Base-by-base conservation (phyloP, 2,888 invertebrate species). In the Blomia tropicalis region DNA sequence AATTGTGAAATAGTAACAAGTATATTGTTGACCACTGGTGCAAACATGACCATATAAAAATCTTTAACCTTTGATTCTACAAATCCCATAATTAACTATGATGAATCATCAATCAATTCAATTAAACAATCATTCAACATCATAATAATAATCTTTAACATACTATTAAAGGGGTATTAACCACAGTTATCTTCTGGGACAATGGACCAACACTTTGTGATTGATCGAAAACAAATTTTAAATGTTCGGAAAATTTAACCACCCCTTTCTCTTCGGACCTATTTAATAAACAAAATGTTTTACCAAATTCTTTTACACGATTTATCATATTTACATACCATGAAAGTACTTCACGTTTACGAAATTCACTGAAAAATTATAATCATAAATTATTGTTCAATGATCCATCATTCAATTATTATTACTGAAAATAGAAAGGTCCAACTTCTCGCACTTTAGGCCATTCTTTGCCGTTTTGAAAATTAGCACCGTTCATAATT, bases 91-190 rank as follows among this genome's bases (percentile, higher is more conserved):
- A 60, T 47, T 2, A 60, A 2, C 60, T 60, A 11, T 47, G 36
- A 17, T 36, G 7, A 47, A 7, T 11, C 7, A 47, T 25, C 22
- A 19, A 19, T 25, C 22, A n/a, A 47, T 47, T 11, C 17, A 36
- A 36, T 36, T 11, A 11, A 11, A 47, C 7, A 11, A 27, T 11
- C n/a, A 25, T 47, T 47, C n/a, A 47, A 47, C 14, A 25, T 47
- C 5, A 47, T 11, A 47, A 47, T 11, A 19, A 47, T 47, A 47
- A 22, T 47, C n/a, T 44, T 11, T 17, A 58, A 59, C 59, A 22
- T 59, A 59, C 59, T n/a, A 60, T 27, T 17, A 60, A 32, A 7
- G 60, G 60, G 2, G 47, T 44, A n/a, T 60, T 60, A 31, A 60
- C 47, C 4, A 60, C 14, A 22, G 60, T 60, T 2, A 60, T 11